These are phyloP conservation scores for Augochlorella aurata DNA, from an alignment of 2,888 invertebrate genomes.

Conservation along the genomic window DNA sequence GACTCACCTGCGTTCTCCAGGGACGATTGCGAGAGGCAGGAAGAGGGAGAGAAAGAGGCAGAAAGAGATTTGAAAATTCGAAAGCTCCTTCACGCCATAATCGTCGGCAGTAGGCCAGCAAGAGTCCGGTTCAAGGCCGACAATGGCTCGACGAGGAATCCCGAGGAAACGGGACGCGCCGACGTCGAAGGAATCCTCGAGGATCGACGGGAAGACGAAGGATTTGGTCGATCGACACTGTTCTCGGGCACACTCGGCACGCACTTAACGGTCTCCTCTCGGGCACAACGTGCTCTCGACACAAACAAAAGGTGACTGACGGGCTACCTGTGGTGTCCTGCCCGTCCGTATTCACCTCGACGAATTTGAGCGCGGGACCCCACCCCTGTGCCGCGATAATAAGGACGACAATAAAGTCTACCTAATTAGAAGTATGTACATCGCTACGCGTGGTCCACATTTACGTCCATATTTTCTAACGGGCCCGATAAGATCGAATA, in stretches of 20 bases:
- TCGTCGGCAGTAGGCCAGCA: conserved; percentile 66
- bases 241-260: background rate
- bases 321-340: conserved; percentile 31
- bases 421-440: too few relatives aligned
- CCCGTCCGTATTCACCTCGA: conserved; percentile 52
- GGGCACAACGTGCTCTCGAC: conserved; percentile 52
- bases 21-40: background rate
- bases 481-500: background rate
- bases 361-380: conserved; percentile 51
- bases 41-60: background rate
- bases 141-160: conserved; percentile 23
- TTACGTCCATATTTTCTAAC: background rate
- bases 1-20: conserved; percentile 47
- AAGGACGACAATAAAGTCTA: background rate
- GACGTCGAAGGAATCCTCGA: background rate
- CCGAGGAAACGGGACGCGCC: conserved; percentile 2
- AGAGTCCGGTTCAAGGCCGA: conserved; percentile 74
- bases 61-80: conserved; percentile 52
- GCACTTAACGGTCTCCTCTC: conserved; percentile 14
- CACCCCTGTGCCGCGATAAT: conserved; percentile 42
- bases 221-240: background rate
- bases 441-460: background rate
- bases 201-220: conserved; percentile 7
- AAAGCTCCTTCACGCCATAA: conserved; percentile 49
- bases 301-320: conserved; percentile 52